These are phyloP conservation scores for Esox niger DNA, from an alignment of 2,113 vertebrate species.

Conservation along the genomic window DNA sequence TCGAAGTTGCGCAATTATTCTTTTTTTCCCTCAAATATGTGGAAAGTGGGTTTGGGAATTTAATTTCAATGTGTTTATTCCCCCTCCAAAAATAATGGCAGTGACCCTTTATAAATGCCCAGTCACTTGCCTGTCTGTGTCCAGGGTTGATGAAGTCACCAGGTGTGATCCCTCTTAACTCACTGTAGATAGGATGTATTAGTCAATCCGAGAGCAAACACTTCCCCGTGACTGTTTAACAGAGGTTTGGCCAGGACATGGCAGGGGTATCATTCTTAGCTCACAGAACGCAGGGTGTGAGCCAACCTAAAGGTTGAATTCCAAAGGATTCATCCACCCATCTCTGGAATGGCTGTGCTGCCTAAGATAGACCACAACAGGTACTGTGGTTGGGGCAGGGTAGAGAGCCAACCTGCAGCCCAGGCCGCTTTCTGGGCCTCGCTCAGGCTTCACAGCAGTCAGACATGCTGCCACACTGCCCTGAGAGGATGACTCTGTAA, in stretches of 20 bases:
- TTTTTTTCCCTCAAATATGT: background rate
- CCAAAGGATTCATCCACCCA: background rate
- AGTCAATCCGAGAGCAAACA: too few species aligned
- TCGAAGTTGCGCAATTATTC: background rate
- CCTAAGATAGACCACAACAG: background rate
- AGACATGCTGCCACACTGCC: background rate
- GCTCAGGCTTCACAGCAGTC: background rate
- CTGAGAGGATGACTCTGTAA: too few species aligned
- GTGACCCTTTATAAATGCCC: too few species aligned
- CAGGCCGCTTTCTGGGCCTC: background rate
- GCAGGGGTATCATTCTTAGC: background rate
- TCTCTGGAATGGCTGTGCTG: background rate
- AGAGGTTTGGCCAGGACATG: too few species aligned
- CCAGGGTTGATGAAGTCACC: too few species aligned
- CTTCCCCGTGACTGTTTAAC: background rate
- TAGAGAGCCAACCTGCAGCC: background rate
- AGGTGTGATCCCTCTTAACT: too few species aligned
- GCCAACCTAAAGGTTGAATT: background rate
- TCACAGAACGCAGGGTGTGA: background rate
- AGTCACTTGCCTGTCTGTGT: too few species aligned
- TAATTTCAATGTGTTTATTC: background rate
- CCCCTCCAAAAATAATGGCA: too few species aligned
- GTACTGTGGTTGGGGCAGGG: background rate
- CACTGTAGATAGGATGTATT: too few species aligned
- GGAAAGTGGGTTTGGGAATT: background rate